These are phyloP conservation scores for Edolisoma coerulescens DNA, from an alignment of 2,113 vertebrate species.

Conservation along the genomic window DNA sequence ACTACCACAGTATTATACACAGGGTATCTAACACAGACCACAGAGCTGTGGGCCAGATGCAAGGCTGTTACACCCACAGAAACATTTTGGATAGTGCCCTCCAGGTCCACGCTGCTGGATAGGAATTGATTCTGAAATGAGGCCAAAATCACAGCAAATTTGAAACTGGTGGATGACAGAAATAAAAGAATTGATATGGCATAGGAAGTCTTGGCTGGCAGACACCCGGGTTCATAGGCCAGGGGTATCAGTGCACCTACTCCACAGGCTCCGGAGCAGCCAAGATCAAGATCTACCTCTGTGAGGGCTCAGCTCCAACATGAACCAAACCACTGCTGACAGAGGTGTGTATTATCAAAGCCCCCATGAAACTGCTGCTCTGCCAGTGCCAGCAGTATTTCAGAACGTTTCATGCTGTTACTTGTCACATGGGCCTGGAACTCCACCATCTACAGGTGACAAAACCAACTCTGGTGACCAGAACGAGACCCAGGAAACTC, in stretches of 20 bases:
- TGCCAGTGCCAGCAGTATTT: neutral
- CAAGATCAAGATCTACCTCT: neutral
- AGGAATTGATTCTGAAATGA: neutral
- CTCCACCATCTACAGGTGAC: neutral
- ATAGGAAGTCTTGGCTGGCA: neutral
- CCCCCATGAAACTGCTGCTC: neutral
- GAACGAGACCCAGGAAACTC: neutral
- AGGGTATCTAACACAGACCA: neutral
- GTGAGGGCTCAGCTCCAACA: neutral
- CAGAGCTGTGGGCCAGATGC: neutral
- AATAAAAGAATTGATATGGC: neutral
- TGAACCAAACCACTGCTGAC: neutral
- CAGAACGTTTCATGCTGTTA: neutral
- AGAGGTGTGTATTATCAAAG: neutral
- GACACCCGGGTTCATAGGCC: neutral
- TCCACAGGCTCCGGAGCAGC: neutral
- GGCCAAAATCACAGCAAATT: neutral
- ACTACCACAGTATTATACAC: neutral
- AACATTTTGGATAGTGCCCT: neutral
- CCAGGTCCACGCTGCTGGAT: neutral
- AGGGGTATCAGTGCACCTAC: neutral
- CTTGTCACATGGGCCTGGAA: neutral
- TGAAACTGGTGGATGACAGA: neutral
- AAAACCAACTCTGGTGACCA: neutral
- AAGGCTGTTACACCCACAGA: neutral